Conservation (phyloP, 2,113 vertebrate genomes). For the Arenaria interpres region DNA sequence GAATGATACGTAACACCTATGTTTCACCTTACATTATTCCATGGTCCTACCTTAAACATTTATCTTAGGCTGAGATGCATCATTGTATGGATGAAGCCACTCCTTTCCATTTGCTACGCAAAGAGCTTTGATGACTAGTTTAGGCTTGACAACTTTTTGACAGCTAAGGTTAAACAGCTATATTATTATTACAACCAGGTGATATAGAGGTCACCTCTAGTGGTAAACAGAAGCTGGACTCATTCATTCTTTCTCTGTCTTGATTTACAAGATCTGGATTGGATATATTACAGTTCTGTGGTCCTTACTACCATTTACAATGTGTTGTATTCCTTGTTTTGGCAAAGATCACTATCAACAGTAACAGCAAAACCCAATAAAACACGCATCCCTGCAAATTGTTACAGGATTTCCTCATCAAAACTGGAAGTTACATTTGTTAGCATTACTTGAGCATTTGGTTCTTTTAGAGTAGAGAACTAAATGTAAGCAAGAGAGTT, state of each 20-base stretch:
- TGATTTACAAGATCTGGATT: not conserved
- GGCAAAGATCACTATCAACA: not conserved
- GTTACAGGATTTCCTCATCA: not conserved
- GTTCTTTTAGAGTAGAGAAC: not conserved
- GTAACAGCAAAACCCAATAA: not conserved
- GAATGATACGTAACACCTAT: not conserved
- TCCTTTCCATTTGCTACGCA: not conserved
- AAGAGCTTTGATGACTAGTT: not conserved
- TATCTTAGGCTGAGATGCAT: not conserved
- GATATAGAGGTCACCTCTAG: not conserved
- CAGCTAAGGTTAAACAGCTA: not conserved
- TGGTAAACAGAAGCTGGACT: not conserved
- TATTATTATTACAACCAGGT: not conserved
- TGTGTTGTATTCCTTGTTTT: not conserved
- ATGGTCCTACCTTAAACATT: not conserved
- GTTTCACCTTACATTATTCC: not conserved
- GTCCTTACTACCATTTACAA: not conserved
- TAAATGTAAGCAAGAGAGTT: not conserved
- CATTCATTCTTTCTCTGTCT: not conserved
- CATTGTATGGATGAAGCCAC: not conserved
- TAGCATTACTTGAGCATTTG: not conserved
- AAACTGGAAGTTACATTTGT: not conserved
- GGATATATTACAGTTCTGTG: not conserved
- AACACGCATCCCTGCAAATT: not conserved
- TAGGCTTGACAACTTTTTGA: not conserved